Evolutionary conservation across 2,888 invertebrate genomes (phyloP), one percentile per base, ranked within the genome.

Genomic region (Loripinus fragilis): DNA sequence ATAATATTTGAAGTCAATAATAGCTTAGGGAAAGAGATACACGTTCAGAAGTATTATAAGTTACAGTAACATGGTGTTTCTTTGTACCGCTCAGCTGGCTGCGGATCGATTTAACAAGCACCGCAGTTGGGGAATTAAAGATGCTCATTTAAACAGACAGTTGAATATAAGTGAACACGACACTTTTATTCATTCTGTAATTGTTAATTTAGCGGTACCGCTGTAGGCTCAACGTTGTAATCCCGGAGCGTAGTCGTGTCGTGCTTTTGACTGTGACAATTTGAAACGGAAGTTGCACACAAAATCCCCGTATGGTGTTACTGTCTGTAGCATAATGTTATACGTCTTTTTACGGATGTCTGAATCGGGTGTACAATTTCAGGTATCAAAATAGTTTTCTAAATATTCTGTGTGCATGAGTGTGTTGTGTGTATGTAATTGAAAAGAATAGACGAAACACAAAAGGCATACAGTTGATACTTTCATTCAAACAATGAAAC

Each of bases 51-150:
- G 60, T 74, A 52, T 42, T 42, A 52, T 67, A 38, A 66, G 68
- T 41, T 42, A 55, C 33, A 17, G 60, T 60, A 60, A 60, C 60
- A 60, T 33, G 60, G 60, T 2, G 33, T 33, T 60, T 8, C 20
- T 74, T 69, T 70, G 73, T 73, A 73, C 70, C 45, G 38, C 78
- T 42, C 73, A 73, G 78, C 66, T 69, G 50, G 77, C 55, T 38
- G 20, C 69, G 78, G 64, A 78, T 78, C 69, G 78, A 65, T 78
- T 78, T 78, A 78, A 78, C 78, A 70, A 50, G 70, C 50, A 42
- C 48, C 45, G 60, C 65, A 42, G 33, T 50, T 35, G 42, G 12
- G 12, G 60, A 60, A 60, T 60, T 60, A 20, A 60, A 60, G 77
- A 69, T 70, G 73, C 70, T 70, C 70, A 70, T 73, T 69, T 73